Base-by-base conservation (phyloP, 2,113 vertebrate species). In the Hippocampus barbouri region DNA sequence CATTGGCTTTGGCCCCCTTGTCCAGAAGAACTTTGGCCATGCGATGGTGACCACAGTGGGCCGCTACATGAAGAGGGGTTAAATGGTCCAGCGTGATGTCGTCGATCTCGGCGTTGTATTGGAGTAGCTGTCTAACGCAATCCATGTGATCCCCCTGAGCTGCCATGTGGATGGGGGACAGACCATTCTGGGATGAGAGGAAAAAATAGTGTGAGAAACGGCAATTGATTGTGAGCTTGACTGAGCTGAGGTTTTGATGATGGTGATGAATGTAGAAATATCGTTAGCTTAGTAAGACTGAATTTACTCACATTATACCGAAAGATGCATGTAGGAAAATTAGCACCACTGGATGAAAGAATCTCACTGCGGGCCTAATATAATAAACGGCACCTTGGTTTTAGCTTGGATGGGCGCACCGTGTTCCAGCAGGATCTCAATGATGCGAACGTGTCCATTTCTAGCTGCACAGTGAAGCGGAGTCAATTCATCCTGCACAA, bases 121-220 rank as follows among this genome's bases (percentile, higher is more conserved):
- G 95, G 72, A 98, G 91, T 0, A 99, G 94, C 84, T 97, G 95
- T 70, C 94, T 92, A 21, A 99, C 94, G 9, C 97, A 97, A 88
- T 98, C 97, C 78, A 98, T 92, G 90, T 99, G 97, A 87, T 99
- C 97, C 0, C 97, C 97, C 89, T 98, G 97, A 0, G 96, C 95
- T 65, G 97, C 94, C 97, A 99, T 98, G 91, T 99, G 97, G 83
- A 98, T 98, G 0, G 97, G 97, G 62, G 96, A 98, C 78, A 99
- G 85, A 71, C 97, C 97, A 0, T 99, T 99, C 97, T 99, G 11
- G 4, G 38, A 61, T 51, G 60, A 59, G n/a, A 65, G 7, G 34
- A 34, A 34, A 51, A 49, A 7, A 10, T 20, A 61, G 8, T 9
- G 59, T 15, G 6, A 66, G 15, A 67, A 30, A 67, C 6, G 15